A percentile compares a stretch with the other conserved stretches of the same genome.
phyloP scores from a whole-genome alignment of 1,140 invertebrate species.

The Zophobas morio region DNA sequence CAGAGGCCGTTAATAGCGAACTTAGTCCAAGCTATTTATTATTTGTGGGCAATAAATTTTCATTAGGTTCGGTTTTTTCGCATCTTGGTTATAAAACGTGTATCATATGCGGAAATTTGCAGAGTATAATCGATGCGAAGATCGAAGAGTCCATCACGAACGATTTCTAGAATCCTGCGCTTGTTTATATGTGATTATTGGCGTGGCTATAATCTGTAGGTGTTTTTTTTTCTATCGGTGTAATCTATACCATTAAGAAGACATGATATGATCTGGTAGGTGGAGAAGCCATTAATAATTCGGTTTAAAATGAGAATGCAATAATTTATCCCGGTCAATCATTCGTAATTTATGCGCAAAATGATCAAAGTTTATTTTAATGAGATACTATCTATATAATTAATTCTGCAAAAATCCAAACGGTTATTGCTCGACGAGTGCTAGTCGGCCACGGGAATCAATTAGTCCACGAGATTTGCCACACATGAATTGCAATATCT shows the following conservation, averaged over 20 bases:
- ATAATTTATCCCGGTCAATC: conserved; percentile 36
- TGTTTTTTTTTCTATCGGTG: conserved; percentile 5
- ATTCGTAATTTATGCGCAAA: conserved; percentile 31
- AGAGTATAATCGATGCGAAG: neutral
- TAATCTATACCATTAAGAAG: conserved; percentile 38
- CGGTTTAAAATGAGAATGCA: conserved; percentile 35
- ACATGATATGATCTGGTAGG: conserved; percentile 31
- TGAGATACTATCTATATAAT: conserved; percentile 25
- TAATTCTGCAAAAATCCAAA: conserved; percentile 10
- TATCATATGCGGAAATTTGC: conserved; percentile 32
- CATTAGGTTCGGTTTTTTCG: conserved; percentile 24
- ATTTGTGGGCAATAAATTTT: conserved; percentile 27
- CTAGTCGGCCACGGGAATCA: neutral
- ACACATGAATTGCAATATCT: neutral
- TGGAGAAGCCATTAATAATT: conserved; percentile 37
- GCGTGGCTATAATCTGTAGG: conserved; percentile 18
- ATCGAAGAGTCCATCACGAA: no score
- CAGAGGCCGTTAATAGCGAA: conserved; percentile 14
- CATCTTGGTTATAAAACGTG: neutral
- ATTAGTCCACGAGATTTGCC: neutral
- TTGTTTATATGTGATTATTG: neutral
- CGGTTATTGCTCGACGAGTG: neutral
- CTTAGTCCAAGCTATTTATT: conserved; percentile 18
- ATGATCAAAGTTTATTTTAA: conserved; percentile 33
- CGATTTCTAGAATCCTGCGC: neutral